phyloP scores from a whole-genome alignment of 2,113 vertebrate genomes.

The Cheilinus undulatus region DNA sequence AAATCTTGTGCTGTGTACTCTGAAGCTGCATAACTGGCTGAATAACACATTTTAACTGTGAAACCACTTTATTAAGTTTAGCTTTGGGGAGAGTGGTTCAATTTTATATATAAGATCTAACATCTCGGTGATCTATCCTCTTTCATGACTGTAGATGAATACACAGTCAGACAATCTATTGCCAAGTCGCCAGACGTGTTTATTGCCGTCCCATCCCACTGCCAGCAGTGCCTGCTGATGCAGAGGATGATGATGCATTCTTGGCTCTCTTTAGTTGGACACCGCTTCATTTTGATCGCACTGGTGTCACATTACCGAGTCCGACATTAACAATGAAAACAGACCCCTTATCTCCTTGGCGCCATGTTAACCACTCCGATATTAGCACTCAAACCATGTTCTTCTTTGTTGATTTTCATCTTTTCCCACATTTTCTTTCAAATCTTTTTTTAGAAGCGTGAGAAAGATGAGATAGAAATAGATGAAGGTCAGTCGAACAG shows the following conservation, averaged over 20 bases:
- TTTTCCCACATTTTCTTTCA: too few species aligned
- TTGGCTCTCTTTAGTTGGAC: slow-evolving; percentile 11
- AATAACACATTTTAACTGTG: too few species aligned
- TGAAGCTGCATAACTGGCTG: too few species aligned
- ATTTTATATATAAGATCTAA: background rate
- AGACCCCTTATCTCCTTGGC: background rate
- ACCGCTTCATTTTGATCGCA: slow-evolving; percentile 46
- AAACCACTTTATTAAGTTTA: too few species aligned
- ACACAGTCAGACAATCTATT: background rate
- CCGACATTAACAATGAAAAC: slow-evolving; percentile 19
- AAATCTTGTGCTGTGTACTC: too few species aligned
- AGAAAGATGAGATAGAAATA: too few species aligned
- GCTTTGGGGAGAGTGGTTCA: too few species aligned
- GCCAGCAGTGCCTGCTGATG: slow-evolving; percentile 15
- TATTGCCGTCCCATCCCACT: slow-evolving; percentile 1
- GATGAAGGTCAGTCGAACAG: background rate
- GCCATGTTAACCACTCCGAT: background rate
- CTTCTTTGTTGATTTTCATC: background rate
- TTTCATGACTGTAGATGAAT: background rate
- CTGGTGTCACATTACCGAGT: slow-evolving; percentile 22
- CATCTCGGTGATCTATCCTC: background rate
- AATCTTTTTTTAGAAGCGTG: background rate
- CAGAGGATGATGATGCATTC: slow-evolving; percentile 24
- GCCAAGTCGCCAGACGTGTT: slow-evolving; percentile 26
- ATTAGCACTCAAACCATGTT: background rate